Evolutionary conservation across 2,797 vertebrate species (phyloP).

Genomic region (Thalassophryne amazonica): DNA sequence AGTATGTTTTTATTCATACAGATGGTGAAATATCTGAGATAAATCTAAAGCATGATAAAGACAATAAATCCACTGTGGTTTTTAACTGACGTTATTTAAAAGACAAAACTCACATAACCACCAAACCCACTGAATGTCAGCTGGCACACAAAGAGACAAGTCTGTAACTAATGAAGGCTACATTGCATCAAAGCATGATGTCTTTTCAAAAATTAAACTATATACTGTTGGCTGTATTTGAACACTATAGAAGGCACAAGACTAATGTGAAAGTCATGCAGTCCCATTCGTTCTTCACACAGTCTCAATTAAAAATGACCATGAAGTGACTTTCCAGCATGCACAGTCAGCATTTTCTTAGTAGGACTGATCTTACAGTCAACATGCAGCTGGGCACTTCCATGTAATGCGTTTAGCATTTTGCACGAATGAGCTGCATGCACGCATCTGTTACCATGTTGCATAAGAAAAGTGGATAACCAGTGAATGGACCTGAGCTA

Average conservation of each 20-base stretch:
- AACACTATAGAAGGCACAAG: slow-evolving; percentile 28
- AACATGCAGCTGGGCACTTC: background rate
- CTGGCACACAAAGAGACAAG: slow-evolving; percentile 32
- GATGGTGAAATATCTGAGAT: background rate
- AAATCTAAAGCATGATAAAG: background rate
- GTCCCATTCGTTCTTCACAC: background rate
- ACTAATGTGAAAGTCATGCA: background rate
- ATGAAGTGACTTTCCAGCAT: background rate
- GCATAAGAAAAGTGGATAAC: slow-evolving; percentile 23
- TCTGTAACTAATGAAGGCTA: slow-evolving; percentile 20
- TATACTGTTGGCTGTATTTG: too few relatives aligned
- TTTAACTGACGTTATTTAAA: background rate
- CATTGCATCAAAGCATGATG: background rate
- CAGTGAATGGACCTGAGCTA: slow-evolving; percentile 10
- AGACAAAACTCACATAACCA: background rate
- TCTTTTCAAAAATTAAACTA: background rate
- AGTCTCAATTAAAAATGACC: background rate
- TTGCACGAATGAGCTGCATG: background rate
- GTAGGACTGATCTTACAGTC: background rate
- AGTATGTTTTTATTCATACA: background rate
- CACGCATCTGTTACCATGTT: slow-evolving; percentile 3
- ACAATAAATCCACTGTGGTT: background rate
- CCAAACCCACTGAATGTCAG: slow-evolving; percentile 20
- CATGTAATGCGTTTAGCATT: background rate
- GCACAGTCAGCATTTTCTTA: background rate